Conservation (phyloP, 1,140 invertebrate species). For the Acromyrmex echinatior region DNA sequence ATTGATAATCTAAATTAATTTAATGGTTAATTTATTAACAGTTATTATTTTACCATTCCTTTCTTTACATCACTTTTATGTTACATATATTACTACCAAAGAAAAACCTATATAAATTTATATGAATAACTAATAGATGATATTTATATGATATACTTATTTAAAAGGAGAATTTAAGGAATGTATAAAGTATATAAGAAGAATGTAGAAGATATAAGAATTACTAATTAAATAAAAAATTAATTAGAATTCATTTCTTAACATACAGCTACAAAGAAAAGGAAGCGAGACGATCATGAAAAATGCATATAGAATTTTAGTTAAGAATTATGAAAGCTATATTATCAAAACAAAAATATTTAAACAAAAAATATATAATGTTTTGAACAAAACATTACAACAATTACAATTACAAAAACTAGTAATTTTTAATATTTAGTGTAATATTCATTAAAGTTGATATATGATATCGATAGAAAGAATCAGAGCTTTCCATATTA, state of each 20-base stretch:
- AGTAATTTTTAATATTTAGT: neutral
- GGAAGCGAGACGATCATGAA: neutral
- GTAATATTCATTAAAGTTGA: neutral
- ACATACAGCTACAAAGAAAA: conserved; percentile 2
- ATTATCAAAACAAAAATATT: neutral
- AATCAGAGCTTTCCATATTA: neutral
- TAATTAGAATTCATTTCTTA: conserved; percentile 12
- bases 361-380: neutral
- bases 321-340: neutral
- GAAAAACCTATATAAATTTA: neutral
- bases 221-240: conserved; percentile 2
- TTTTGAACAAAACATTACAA: neutral
- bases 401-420: neutral
- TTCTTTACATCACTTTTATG: conserved; percentile 23
- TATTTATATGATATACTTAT: neutral
- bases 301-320: neutral
- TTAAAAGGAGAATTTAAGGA: neutral
- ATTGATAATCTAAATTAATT: conserved; percentile 30
- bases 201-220: neutral
- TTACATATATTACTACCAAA: neutral
- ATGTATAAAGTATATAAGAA: too few species aligned
- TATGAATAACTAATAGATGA: neutral
- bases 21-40: too few species aligned
- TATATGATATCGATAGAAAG: neutral
- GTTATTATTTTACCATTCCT: conserved; percentile 8